phyloP scores from a whole-genome alignment of 2,113 vertebrate species.

The Malaclemys terrapin region DNA sequence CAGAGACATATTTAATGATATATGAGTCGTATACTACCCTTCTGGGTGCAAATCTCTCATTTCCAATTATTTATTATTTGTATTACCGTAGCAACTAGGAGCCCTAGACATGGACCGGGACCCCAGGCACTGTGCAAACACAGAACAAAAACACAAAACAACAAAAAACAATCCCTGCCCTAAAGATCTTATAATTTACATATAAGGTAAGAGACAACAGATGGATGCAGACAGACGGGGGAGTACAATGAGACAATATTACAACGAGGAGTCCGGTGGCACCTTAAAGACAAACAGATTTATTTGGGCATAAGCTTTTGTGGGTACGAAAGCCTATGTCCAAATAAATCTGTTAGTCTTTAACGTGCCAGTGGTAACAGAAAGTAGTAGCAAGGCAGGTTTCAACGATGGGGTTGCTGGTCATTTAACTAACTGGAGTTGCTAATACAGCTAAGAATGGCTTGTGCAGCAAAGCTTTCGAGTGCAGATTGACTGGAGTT shows the following conservation, averaged over 20 bases:
- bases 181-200: not conserved
- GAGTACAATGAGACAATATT: not conserved
- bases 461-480: not conserved
- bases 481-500: not conserved
- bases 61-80: not conserved
- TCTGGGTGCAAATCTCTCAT: not conserved
- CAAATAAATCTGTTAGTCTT: too few species aligned
- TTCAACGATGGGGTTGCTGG: not conserved
- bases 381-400: not conserved
- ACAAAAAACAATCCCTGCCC: not conserved
- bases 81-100: not conserved
- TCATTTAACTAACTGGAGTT: not conserved
- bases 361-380: not conserved
- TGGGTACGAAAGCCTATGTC: too few species aligned
- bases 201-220: not conserved
- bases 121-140: not conserved
- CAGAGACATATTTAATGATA: not conserved
- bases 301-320: too few species aligned
- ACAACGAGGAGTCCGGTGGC: too few species aligned
- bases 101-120: not conserved
- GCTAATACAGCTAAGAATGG: not conserved
- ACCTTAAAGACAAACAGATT: too few species aligned
- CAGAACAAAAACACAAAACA: not conserved
- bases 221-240: not conserved
- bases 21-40: not conserved